Conservation (phyloP, 2,797 vertebrate genomes). For the Hephaestus fuliginosus region DNA sequence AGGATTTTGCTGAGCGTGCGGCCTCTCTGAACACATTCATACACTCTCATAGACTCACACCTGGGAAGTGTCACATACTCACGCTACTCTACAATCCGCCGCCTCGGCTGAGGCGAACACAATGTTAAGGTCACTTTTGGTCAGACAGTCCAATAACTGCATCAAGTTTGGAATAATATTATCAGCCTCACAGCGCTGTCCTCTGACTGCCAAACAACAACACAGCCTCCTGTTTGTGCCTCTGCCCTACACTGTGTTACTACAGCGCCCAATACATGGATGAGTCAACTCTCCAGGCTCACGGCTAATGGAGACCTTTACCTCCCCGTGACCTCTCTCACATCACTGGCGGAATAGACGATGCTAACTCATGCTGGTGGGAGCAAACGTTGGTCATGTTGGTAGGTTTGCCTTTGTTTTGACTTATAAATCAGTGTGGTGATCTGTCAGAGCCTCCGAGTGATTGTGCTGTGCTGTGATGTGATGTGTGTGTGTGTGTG, state of each 20-base stretch:
- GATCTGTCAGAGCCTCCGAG: not conserved
- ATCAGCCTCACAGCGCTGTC: conserved; percentile 38
- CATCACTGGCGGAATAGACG: not conserved
- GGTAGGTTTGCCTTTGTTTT: not conserved
- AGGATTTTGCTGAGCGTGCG: conserved; percentile 65
- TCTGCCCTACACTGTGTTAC: conserved; percentile 15
- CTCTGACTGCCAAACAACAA: conserved; percentile 33
- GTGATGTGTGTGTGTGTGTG: too few species aligned
- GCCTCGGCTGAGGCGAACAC: conserved; percentile 33
- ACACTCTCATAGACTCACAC: conserved; percentile 44
- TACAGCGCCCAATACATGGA: conserved; percentile 4
- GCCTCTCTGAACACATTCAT: conserved; percentile 42
- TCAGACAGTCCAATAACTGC: conserved; percentile 53
- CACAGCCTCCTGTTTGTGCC: conserved; percentile 6
- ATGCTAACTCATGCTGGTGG: conserved; percentile 5
- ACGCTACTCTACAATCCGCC: not conserved
- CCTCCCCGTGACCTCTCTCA: conserved; percentile 34
- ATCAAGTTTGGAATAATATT: conserved; percentile 48
- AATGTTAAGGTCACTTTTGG: conserved; percentile 55
- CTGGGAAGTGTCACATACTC: conserved; percentile 59
- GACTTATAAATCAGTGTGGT: not conserved
- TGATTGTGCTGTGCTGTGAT: not conserved
- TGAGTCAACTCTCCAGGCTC: conserved; percentile 58
- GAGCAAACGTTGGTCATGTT: not conserved
- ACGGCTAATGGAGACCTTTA: conserved; percentile 63